Percentiles rank a stretch among this genome's conserved stretches.
Evolutionary conservation across 2,888 invertebrate genomes (phyloP).

Genomic region (Callyntrura sp.): DNA sequence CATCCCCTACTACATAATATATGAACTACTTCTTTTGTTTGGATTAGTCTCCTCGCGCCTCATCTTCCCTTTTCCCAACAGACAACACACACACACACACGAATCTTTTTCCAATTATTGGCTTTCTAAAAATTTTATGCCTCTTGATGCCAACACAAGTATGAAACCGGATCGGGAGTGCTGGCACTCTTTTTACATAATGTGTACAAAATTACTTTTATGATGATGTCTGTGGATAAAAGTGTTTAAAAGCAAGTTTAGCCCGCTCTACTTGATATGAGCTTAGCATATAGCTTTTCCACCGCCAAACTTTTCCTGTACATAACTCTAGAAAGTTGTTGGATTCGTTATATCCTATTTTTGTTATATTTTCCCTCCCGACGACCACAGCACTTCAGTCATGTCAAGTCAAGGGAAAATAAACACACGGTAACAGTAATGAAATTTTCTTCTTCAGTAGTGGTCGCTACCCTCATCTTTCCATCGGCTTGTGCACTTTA

Average conservation of each 20-base stretch:
- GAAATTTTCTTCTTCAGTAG: not conserved
- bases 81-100: too few species aligned
- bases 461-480: constrained; percentile 3
- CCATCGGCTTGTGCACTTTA: not conserved
- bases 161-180: not conserved
- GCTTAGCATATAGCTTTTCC: not conserved
- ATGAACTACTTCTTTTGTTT: constrained; percentile 12
- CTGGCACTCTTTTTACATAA: not conserved
- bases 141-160: not conserved
- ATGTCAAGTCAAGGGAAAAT: constrained; percentile 3
- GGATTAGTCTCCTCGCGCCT: not conserved
- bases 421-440: not conserved
- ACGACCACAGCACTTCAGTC: not conserved
- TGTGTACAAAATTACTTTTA: constrained; percentile 8
- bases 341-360: not conserved
- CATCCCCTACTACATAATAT: not conserved
- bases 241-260: not conserved
- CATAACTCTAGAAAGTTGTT: not conserved
- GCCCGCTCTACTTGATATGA: not conserved
- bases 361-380: not conserved
- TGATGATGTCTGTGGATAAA: not conserved
- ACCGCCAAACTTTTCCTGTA: not conserved
- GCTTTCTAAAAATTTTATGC: constrained; percentile 12
- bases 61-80: constrained; percentile 1
- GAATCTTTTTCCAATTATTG: constrained; percentile 34